These are phyloP conservation scores for Pseudomyrmex concolor DNA, from an alignment of 1,140 invertebrate species.

Conservation along the genomic window DNA sequence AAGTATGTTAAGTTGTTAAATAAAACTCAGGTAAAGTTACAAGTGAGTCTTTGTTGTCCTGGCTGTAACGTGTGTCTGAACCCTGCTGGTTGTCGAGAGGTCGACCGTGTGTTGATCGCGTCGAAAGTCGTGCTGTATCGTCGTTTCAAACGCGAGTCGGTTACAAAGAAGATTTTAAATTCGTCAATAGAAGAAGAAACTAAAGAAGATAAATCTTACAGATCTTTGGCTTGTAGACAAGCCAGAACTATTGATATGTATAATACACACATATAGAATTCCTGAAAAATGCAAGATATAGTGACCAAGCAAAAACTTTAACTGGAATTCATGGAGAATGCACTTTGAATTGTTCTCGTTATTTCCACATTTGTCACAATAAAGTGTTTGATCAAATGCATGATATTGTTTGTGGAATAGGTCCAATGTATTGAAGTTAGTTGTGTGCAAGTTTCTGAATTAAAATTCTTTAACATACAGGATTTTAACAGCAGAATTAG, in stretches of 20 bases:
- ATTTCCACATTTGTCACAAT: conserved; percentile 4
- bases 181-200: too few relatives aligned
- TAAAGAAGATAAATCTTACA: too few relatives aligned
- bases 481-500: not conserved
- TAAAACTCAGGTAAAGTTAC: too few relatives aligned
- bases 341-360: conserved; percentile 9
- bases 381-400: conserved; percentile 10
- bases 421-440: conserved; percentile 15
- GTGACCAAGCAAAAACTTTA: conserved; percentile 13
- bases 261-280: conserved; percentile 9
- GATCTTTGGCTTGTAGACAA: not conserved
- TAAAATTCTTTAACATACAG: not conserved
- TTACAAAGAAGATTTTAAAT: too few relatives aligned
- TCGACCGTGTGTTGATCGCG: too few relatives aligned
- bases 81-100: too few relatives aligned
- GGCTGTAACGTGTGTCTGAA: too few relatives aligned
- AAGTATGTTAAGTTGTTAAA: too few relatives aligned
- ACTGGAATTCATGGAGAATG: conserved; percentile 27
- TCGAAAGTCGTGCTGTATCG: too few relatives aligned
- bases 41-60: too few relatives aligned
- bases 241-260: conserved; percentile 2
- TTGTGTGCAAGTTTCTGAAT: not conserved
- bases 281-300: conserved; percentile 4
- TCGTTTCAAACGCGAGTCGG: too few relatives aligned
- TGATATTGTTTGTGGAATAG: conserved; percentile 21